Base-by-base conservation (phyloP, 1,140 invertebrate genomes). In the Leptonema lineaticorne region DNA sequence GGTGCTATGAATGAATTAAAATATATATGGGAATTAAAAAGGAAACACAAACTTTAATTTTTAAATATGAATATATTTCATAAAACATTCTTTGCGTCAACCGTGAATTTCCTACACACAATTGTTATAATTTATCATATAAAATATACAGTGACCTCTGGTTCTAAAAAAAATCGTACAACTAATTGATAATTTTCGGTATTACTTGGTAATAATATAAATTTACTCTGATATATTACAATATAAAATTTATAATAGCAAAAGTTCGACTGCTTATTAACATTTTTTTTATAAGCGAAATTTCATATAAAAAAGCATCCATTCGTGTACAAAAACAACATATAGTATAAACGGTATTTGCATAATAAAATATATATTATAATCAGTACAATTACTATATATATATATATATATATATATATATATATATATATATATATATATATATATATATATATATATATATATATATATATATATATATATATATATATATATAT, bases 61-160 rank as follows among this genome's bases (percentile, higher is more conserved):
- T 22, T 16, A 53, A 53, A 53, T 22, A 53, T 20, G 24, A 22
- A 53, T 53, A 53, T 53, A 53, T 22, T 53, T 53, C 24, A 53
- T 53, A 53, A n/a, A 16, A 53, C 48, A 53, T 53, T 22, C 18
- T 22, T 53, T 53, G 22, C 11, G 24, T 53, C 18, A 53, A 53
- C 24, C 18, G 22, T 22, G 18, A 53, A 18, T 9, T 18, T 2
- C 20, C 16, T 20, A 22, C 24, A 53, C 48, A 53, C 16, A 20
- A 53, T 26, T 20, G 37, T 41, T 41, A 41, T 16, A 41, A n/a
- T n/a, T n/a, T 41, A 41, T 16, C 16, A 16, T 41, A 41, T 41
- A 41, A 41, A 41, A 41, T 9, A 41, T 41, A 41, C 9, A 16
- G 37, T 41, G 37, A 41, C 37, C 37, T 41, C 37, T 41, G 37